Evolutionary conservation across 2,888 invertebrate species (phyloP).

Genomic region (Campoplex capitator): DNA sequence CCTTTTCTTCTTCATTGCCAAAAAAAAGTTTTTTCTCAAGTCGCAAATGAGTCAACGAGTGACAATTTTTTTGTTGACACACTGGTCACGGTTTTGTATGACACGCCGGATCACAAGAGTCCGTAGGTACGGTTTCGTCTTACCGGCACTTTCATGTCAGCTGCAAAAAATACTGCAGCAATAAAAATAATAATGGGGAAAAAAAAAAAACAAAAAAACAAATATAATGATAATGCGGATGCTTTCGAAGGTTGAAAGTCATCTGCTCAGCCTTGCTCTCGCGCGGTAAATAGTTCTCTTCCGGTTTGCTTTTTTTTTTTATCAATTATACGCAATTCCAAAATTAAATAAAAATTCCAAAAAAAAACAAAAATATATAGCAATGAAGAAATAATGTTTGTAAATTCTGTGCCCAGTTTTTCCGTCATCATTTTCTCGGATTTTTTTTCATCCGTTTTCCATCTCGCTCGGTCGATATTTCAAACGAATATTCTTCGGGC

Average conservation of each 20-base stretch:
- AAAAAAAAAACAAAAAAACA: background rate
- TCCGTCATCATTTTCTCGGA: background rate
- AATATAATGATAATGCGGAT: background rate
- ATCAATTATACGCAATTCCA: background rate
- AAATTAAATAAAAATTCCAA: too few species aligned
- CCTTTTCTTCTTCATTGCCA: background rate
- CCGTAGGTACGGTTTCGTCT: slow-evolving; percentile 43
- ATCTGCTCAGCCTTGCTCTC: slow-evolving; percentile 14
- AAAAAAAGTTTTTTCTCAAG: background rate
- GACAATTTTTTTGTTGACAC: background rate
- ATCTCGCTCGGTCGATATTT: background rate
- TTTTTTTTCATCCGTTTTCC: background rate
- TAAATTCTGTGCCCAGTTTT: too few species aligned
- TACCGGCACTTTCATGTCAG: slow-evolving; percentile 57
- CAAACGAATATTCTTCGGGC: too few species aligned
- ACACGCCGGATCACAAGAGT: slow-evolving; percentile 41
- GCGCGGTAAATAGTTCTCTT: background rate
- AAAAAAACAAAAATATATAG: background rate
- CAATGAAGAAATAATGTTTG: too few species aligned
- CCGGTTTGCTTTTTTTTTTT: background rate
- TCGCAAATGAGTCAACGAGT: too few species aligned
- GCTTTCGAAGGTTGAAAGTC: slow-evolving; percentile 21
- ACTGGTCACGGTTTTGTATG: slow-evolving; percentile 38
- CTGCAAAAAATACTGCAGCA: slow-evolving; percentile 28
- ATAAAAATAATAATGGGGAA: background rate